phyloP scores from a whole-genome alignment of 2,113 vertebrate species.

The Sylvia atricapilla region DNA sequence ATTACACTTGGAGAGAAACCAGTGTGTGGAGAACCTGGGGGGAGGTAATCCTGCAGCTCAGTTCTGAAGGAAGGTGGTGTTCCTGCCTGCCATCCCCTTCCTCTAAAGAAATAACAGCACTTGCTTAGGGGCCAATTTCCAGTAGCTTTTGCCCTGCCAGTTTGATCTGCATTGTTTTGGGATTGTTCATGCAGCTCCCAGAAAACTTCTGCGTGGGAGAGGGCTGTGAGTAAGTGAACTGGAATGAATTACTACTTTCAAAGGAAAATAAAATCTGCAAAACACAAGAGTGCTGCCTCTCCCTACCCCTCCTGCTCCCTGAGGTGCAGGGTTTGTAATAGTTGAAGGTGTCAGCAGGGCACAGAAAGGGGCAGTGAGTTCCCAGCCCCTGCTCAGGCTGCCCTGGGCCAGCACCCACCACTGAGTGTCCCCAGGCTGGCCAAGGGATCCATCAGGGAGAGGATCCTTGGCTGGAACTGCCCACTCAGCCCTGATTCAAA shows the following conservation, averaged over 20 bases:
- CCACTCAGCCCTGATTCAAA: neutral
- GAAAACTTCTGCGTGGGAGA: neutral
- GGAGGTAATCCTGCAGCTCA: neutral
- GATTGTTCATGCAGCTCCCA: slow-evolving; percentile 6
- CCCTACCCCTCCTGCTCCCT: neutral
- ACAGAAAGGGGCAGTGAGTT: neutral
- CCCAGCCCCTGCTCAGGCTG: neutral
- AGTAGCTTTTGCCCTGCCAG: neutral
- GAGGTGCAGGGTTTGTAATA: neutral
- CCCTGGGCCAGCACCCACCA: rapidly evolving
- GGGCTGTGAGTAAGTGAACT: neutral
- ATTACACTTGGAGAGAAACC: neutral
- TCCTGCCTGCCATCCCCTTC: neutral
- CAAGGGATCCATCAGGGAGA: neutral
- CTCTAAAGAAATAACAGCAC: neutral
- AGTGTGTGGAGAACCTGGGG: neutral
- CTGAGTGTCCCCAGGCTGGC: neutral
- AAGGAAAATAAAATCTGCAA: neutral
- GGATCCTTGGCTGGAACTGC: neutral
- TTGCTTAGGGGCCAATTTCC: neutral
- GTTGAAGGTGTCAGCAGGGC: neutral
- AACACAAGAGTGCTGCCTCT: neutral
- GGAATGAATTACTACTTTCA: slow-evolving; percentile 22
- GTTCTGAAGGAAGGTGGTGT: rapidly evolving
- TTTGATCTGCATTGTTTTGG: neutral